phyloP scores from a whole-genome alignment of 1,140 invertebrate genomes.

The Lucilia sericata region DNA sequence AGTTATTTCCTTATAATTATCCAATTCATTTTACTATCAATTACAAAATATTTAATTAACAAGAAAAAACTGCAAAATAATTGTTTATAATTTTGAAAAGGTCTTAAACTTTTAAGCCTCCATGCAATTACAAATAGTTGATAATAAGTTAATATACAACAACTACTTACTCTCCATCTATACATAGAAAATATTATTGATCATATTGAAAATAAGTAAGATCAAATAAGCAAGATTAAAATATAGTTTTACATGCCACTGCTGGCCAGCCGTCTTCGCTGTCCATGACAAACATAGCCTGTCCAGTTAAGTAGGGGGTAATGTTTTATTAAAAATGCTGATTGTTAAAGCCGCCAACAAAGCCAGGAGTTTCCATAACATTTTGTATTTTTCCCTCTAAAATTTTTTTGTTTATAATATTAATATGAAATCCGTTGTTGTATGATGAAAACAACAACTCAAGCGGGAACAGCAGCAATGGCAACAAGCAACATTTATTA shows the following conservation, averaged over 20 bases:
- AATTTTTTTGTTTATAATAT: neutral
- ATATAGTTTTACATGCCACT: neutral
- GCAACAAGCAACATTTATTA: conserved; percentile 34
- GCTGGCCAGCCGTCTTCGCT: too few relatives aligned
- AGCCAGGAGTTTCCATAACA: conserved; percentile 7
- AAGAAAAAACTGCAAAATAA: neutral
- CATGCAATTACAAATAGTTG: neutral
- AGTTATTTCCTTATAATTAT: neutral
- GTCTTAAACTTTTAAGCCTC: conserved; percentile 7
- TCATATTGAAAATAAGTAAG: neutral
- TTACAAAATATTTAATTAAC: neutral
- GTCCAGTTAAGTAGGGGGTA: conserved; percentile 24
- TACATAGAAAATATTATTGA: neutral
- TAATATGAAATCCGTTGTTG: neutral
- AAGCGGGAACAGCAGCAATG: conserved; percentile 5
- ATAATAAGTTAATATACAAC: neutral
- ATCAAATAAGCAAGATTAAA: conserved; percentile 4
- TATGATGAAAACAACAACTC: neutral
- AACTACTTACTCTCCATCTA: neutral
- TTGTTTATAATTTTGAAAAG: neutral
- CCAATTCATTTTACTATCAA: neutral
- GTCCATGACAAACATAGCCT: neutral
- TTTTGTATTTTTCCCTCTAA: neutral
- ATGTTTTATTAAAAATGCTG: conserved; percentile 16
- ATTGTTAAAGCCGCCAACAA: conserved; percentile 32